phyloP scores from a whole-genome alignment of 2,113 vertebrate species.

The Blennius ocellaris region DNA sequence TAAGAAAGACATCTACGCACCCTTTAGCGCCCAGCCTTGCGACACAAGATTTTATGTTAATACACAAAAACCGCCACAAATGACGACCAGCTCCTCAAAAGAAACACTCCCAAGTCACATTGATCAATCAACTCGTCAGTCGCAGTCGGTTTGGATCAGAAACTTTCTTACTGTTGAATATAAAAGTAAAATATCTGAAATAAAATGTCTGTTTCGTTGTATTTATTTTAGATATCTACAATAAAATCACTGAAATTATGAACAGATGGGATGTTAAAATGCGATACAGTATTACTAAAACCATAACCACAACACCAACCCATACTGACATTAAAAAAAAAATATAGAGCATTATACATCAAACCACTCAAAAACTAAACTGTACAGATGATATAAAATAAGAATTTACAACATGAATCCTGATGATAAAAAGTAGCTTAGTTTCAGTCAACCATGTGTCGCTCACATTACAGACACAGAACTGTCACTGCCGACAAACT shows the following conservation, averaged over 20 bases:
- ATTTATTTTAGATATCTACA: slow-evolving; percentile 78
- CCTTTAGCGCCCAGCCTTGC: slow-evolving; percentile 77
- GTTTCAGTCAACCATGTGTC: slow-evolving; percentile 80
- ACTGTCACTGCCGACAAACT: slow-evolving; percentile 13
- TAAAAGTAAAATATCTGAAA: too few relatives aligned
- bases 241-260: slow-evolving; percentile 72
- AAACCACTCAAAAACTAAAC: slow-evolving; percentile 83
- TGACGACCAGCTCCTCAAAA: slow-evolving; percentile 25
- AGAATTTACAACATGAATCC: slow-evolving; percentile 87
- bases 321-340: slow-evolving; percentile 36
- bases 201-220: slow-evolving; percentile 21
- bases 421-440: slow-evolving; percentile 60
- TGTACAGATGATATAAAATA: slow-evolving; percentile 88
- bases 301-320: slow-evolving; percentile 51
- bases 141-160: too few relatives aligned
- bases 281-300: slow-evolving; percentile 51
- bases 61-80: slow-evolving; percentile 52
- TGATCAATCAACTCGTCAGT: neutral
- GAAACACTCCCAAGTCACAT: neutral
- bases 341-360: slow-evolving; percentile 56
- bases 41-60: slow-evolving; percentile 43
- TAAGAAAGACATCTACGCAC: slow-evolving; percentile 79
- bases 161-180: too few relatives aligned
- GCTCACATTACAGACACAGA: slow-evolving; percentile 67
- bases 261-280: slow-evolving; percentile 55